Base-by-base conservation (phyloP, 1,140 invertebrate species). In the Trissolcus basalis region DNA sequence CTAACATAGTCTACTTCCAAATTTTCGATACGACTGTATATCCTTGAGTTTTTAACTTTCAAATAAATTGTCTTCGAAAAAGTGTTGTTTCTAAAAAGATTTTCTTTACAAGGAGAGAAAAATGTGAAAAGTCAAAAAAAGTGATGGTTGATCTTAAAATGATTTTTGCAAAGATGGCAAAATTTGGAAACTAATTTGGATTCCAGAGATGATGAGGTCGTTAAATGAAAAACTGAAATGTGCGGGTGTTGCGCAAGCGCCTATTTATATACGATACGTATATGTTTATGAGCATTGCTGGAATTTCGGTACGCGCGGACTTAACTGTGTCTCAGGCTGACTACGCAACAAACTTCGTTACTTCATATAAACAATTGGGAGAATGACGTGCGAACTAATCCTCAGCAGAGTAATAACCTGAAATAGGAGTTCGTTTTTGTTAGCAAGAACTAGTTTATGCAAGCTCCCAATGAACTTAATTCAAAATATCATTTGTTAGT, bases 331-430 rank as follows among this genome's bases (percentile, higher is more conserved):
- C 47, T 63, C 33, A 63, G 50, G 19, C 45, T 32, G 33, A 10
- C 6, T 64, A 53, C 41, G 44, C 48, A 64, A 59, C 33, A 50
- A 58, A 72, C 41, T 64, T 64, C 16, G 2, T 63, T 65, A 60
- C 47, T 73, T 65, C 12, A 5, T 49, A 39, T 65, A 65, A 72
- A 65, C 60, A 65, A 65, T 73, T 58, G 36, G 39, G 9, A 27
- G 54, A 47, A 53, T 47, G 60, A 60, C 70, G 49, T 60, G 70
- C 41, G 47, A 65, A 73, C 55, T 73, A 73, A 73, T 65, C 49
- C 55, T 65, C 55, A 8, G 6, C 33, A 60, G 60, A 67, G 44
- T 56, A 55, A 59, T 61, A 55, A 60, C 50, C 27, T 53, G 32
- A 33, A 60, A 19, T 33, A 56, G 19, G 27, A 15, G 33, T 65